A percentile compares a stretch with the other conserved stretches of the same genome.
These are phyloP conservation scores for Corythucha ciliata DNA, from an alignment of 2,888 invertebrate genomes.

Conservation along the genomic window DNA sequence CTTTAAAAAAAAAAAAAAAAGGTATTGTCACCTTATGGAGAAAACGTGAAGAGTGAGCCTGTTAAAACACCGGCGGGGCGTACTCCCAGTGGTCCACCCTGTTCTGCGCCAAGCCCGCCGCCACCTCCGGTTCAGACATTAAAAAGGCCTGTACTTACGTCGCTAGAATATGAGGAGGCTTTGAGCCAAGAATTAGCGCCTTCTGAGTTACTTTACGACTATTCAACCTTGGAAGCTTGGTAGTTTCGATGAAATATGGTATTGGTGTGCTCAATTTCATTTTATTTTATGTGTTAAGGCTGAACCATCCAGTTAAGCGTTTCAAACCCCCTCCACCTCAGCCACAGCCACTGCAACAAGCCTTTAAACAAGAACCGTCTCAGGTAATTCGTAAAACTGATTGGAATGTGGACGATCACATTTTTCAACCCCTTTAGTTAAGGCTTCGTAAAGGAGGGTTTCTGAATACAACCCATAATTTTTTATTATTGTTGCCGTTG, in stretches of 20 bases:
- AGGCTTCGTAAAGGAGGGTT: no score
- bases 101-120: conserved; percentile 45
- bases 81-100: conserved; percentile 30
- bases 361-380: conserved; percentile 56
- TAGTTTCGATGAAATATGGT: conserved; percentile 42
- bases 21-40: conserved; percentile 42
- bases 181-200: conserved; percentile 64
- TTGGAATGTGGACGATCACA: background rate
- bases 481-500: no score
- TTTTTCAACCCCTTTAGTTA: no score
- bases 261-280: background rate
- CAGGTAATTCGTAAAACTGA: conserved; percentile 14
- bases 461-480: no score
- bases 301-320: conserved; percentile 83
- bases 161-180: conserved; percentile 68
- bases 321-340: conserved; percentile 54
- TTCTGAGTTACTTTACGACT: conserved; percentile 78
- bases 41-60: conserved; percentile 31
- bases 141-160: conserved; percentile 68
- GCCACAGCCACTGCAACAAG: conserved; percentile 44
- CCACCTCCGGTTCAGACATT: conserved; percentile 48
- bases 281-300: conserved; percentile 48
- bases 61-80: conserved; percentile 36
- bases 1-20: conserved; percentile 17
- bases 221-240: conserved; percentile 75